Conservation (phyloP, 2,113 vertebrate species). For the Baryphthengus martii region DNA sequence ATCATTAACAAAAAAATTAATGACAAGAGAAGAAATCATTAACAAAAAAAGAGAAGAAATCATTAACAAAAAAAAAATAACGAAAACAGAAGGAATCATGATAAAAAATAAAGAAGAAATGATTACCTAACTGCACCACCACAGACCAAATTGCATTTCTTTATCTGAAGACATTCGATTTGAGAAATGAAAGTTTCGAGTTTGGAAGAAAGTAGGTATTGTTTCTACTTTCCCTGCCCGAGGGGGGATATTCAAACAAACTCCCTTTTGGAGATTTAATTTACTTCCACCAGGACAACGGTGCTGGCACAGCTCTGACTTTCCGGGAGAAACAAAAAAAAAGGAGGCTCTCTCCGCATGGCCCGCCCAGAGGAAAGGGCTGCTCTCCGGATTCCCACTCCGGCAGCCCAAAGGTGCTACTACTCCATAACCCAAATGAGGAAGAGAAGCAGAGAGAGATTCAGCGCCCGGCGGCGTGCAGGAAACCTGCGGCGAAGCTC, state of each 20-base stretch:
- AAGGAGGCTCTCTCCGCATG: not conserved
- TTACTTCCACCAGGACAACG: constrained; percentile 56
- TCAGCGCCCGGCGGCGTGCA: not conserved
- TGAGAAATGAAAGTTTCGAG: constrained; percentile 42
- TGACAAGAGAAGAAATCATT: no score
- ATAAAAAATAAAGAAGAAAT: not conserved
- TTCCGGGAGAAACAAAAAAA: not conserved
- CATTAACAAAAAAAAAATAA: no score
- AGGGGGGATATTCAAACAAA: constrained; percentile 36
- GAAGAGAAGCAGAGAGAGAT: not conserved
- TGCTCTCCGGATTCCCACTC: not conserved
- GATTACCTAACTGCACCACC: not conserved
- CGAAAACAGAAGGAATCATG: not conserved
- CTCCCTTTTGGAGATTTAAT: constrained; percentile 33
- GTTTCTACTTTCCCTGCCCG: not conserved
- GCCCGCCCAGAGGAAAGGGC: constrained; percentile 17
- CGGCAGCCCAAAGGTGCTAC: not conserved
- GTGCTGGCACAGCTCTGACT: constrained; percentile 20
- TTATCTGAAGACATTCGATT: not conserved
- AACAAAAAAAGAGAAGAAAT: no score
- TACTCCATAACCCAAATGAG: not conserved
- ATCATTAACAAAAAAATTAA: no score
- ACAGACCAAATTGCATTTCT: not conserved
- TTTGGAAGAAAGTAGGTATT: constrained; percentile 41
- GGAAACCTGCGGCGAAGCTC: not conserved